Percentiles rank a stretch among this genome's conserved stretches.
These are phyloP conservation scores for Hafferia zeledoni DNA, from an alignment of 2,797 vertebrate species.

Conservation along the genomic window DNA sequence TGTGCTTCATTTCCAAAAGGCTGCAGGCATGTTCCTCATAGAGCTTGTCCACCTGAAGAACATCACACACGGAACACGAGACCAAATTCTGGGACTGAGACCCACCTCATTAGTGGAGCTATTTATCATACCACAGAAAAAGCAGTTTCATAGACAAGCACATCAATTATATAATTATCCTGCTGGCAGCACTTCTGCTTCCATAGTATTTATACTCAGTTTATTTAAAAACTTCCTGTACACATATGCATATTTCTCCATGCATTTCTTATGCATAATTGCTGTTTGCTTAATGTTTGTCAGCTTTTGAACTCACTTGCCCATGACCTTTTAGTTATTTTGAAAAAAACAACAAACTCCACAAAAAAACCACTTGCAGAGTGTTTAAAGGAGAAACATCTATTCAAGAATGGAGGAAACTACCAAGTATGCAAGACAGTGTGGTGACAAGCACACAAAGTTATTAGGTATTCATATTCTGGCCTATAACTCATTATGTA, in stretches of 20 bases:
- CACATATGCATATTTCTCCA: not conserved
- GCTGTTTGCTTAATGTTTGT: not conserved
- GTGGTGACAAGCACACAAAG: not conserved
- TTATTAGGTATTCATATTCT: not conserved
- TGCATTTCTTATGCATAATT: not conserved
- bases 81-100: not conserved
- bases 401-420: not conserved
- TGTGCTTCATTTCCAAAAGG: not conserved
- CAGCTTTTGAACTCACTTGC: not conserved
- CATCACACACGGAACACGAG: not conserved
- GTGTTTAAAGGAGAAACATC: not conserved
- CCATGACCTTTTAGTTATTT: not conserved
- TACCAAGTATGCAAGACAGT: not conserved
- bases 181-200: conserved; percentile 13
- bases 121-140: conserved; percentile 38
- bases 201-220: conserved; percentile 15
- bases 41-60: not conserved
- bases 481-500: not conserved
- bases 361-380: not conserved
- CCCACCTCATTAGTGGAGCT: conserved; percentile 13
- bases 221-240: conserved; percentile 23
- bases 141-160: not conserved
- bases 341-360: not conserved
- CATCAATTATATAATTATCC: conserved; percentile 52
- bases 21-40: not conserved